Conservation (phyloP, 2,797 vertebrate genomes). For the Phyllotis vaccarum region DNA sequence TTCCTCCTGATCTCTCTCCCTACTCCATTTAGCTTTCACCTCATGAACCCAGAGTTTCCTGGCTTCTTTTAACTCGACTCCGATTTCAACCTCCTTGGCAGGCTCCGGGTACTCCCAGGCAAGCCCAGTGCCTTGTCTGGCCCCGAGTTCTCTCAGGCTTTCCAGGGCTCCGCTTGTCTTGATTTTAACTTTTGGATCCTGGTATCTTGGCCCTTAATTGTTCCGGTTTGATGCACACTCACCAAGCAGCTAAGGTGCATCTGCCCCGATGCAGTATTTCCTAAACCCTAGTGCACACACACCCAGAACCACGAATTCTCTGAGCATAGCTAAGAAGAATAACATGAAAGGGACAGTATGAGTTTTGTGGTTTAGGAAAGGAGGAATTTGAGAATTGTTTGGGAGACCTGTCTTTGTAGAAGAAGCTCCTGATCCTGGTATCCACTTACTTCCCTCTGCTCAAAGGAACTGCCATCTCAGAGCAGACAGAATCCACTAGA, state of each 20-base stretch:
- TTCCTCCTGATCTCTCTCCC: constrained; percentile 53
- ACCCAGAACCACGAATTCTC: background rate
- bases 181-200: constrained; percentile 8
- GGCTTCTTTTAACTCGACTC: constrained; percentile 61
- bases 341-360: background rate
- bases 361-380: background rate
- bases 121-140: constrained; percentile 52
- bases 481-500: background rate
- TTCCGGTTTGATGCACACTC: background rate
- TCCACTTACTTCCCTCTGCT: background rate
- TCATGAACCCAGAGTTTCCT: constrained; percentile 75
- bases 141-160: constrained; percentile 30
- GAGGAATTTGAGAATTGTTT: background rate
- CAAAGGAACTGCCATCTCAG: background rate
- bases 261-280: background rate
- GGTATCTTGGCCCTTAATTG: background rate
- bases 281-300: background rate
- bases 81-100: constrained; percentile 29
- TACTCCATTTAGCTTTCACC: constrained; percentile 53
- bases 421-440: background rate
- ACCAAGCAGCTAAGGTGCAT: background rate
- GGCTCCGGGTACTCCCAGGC: constrained; percentile 45
- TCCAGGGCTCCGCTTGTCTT: background rate
- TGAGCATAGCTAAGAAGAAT: background rate
- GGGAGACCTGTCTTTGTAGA: background rate